Conservation (phyloP, 2,888 invertebrate genomes). For the Volucella inflata region DNA sequence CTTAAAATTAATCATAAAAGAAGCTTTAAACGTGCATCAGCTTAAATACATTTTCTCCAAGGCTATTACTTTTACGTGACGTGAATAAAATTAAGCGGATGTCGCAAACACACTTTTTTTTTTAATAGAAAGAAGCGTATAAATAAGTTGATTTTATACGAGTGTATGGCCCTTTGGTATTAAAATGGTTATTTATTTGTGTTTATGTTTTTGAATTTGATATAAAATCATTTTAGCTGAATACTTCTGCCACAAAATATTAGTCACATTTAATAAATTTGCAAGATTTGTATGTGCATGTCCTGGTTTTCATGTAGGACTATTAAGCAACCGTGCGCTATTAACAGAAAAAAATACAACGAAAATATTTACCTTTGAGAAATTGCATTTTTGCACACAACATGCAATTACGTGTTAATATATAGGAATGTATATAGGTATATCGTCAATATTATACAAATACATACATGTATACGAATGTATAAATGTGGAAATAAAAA, state of each 20-base stretch:
- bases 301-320: background rate
- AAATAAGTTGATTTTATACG: background rate
- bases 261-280: too few relatives aligned
- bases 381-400: constrained; percentile 29
- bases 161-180: background rate
- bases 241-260: too few relatives aligned
- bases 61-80: constrained; percentile 59
- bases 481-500: background rate
- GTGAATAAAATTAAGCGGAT: constrained; percentile 61
- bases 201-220: background rate
- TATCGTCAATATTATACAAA: constrained; percentile 5
- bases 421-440: background rate
- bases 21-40: background rate
- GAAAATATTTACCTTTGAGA: constrained; percentile 14
- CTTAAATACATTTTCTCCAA: constrained; percentile 20
- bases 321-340: background rate
- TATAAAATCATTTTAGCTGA: background rate
- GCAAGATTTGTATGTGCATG: too few relatives aligned
- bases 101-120: constrained; percentile 19
- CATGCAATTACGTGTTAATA: constrained; percentile 26
- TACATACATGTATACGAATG: background rate
- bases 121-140: constrained; percentile 3
- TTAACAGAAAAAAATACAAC: background rate
- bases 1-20: constrained; percentile 1
- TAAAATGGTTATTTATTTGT: too few relatives aligned